Conservation (phyloP, 2,113 vertebrate genomes). For the Lampris incognitus region DNA sequence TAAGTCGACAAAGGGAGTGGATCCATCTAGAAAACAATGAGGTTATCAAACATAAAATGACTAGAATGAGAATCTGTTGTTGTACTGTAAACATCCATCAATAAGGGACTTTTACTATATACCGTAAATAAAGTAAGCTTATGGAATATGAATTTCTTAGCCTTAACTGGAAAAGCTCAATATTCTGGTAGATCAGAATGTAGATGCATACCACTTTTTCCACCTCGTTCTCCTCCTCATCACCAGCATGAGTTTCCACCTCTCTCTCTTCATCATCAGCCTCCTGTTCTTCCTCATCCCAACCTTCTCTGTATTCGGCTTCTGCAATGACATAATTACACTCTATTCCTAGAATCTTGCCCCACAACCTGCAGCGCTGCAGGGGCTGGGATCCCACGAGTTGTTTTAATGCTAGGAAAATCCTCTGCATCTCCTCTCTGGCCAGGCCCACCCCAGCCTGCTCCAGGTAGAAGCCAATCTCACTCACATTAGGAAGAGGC, state of each 20-base stretch:
- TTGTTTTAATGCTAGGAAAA: constrained; percentile 91
- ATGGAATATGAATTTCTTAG: not conserved
- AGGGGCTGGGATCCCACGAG: constrained; percentile 84
- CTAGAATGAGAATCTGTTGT: too few species aligned
- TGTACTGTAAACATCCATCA: too few species aligned
- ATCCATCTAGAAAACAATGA: constrained; percentile 63
- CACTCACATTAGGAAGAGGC: constrained; percentile 88
- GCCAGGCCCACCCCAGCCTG: constrained; percentile 90
- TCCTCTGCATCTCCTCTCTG: constrained; percentile 87
- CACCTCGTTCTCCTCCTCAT: constrained; percentile 55
- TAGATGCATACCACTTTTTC: constrained; percentile 41
- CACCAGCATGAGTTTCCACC: constrained; percentile 25
- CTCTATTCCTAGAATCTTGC: constrained; percentile 90
- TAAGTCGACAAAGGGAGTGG: constrained; percentile 84
- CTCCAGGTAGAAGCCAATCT: constrained; percentile 91
- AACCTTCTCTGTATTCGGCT: constrained; percentile 85
- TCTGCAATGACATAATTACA: constrained; percentile 92
- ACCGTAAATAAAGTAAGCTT: not conserved
- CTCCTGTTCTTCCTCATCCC: constrained; percentile 85
- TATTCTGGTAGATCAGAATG: not conserved
- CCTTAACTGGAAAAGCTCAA: not conserved
- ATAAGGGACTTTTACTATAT: too few species aligned
- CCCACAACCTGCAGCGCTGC: constrained; percentile 92
- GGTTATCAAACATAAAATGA: not conserved
- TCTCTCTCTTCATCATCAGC: constrained; percentile 68